Evolutionary conservation across 2,888 invertebrate genomes (phyloP), one percentile per base, ranked within the genome.

Genomic region (Epiblema foenella): DNA sequence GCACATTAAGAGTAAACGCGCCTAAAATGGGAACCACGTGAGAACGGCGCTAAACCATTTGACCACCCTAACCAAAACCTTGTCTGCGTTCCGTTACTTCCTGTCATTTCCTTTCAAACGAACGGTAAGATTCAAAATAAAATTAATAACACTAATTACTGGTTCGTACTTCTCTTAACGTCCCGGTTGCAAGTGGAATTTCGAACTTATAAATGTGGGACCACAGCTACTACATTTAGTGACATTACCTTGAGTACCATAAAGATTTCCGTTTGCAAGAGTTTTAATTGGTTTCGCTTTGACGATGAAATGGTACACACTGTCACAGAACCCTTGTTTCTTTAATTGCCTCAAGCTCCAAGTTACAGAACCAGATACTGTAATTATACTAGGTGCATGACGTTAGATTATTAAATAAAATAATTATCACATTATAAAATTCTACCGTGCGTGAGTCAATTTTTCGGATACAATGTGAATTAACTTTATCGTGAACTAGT

Each of bases 31-130:
- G n/a, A n/a, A n/a, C 8, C 42, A n/a, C 10, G 17, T 11, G 17
- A 37, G 42, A 59, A 39, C 5, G 46, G n/a, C 5, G 10, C 60
- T 24, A 42, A 37, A 42, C 59, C 39, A 8, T 58, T 24, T 24
- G 42, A 42, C 20, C 42, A 60, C 59, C 60, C 60, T n/a, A 46
- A 9, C 15, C 10, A 12, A 33, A 60, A 60, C 65, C 37, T 33
- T 54, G 46, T 65, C 52, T 33, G 15, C 15, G 54, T 54, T 46
- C 68, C 54, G 68, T 68, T 60, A 68, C 15, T 18, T 68, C 33
- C 54, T 42, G 46, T 54, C 60, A 60, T n/a, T 52, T 68, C 18
- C 42, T 60, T 60, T n/a, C 24, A 54, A 54, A 17, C 15, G 11
- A 59, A 60, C 29, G 54, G 37, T 54, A 10, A 33, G 17, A 10